phyloP scores from a whole-genome alignment of 1,140 invertebrate genomes.

The Lordiphosa clarofinis region DNA sequence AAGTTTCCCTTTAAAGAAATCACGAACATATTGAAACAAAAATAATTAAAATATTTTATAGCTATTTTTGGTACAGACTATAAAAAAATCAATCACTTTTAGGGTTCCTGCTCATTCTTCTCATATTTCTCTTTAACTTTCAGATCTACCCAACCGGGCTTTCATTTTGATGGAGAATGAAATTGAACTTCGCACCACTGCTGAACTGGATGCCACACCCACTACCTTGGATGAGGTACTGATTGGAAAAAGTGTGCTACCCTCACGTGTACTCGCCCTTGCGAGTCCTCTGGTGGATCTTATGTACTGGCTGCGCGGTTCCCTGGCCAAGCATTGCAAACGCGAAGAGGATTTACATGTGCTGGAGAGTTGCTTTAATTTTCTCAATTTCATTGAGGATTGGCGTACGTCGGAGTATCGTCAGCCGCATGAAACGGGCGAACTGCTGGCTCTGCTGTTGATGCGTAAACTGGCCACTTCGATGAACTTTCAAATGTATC shows the following conservation, averaged over 20 bases:
- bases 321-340: constrained; percentile 67
- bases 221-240: constrained; percentile 56
- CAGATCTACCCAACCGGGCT: constrained; percentile 63
- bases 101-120: not conserved
- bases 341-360: constrained; percentile 56
- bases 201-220: constrained; percentile 42
- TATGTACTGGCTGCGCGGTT: constrained; percentile 66
- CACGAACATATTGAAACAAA: too few species aligned
- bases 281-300: constrained; percentile 61
- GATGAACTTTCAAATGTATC: constrained; percentile 76
- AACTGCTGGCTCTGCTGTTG: constrained; percentile 50
- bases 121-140: not conserved
- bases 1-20: too few species aligned
- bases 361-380: constrained; percentile 66
- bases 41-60: too few species aligned
- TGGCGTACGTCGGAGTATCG: constrained; percentile 63
- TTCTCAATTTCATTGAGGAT: constrained; percentile 71
- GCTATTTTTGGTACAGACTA: too few species aligned
- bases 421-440: constrained; percentile 35
- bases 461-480: constrained; percentile 57
- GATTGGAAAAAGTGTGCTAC: constrained; percentile 56
- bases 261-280: constrained; percentile 61
- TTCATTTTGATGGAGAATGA: constrained; percentile 75
- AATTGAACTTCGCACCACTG: constrained; percentile 51
- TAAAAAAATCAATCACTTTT: too few species aligned